These are phyloP conservation scores for Eurytoma californica DNA, from an alignment of 2,888 invertebrate genomes.

Conservation along the genomic window DNA sequence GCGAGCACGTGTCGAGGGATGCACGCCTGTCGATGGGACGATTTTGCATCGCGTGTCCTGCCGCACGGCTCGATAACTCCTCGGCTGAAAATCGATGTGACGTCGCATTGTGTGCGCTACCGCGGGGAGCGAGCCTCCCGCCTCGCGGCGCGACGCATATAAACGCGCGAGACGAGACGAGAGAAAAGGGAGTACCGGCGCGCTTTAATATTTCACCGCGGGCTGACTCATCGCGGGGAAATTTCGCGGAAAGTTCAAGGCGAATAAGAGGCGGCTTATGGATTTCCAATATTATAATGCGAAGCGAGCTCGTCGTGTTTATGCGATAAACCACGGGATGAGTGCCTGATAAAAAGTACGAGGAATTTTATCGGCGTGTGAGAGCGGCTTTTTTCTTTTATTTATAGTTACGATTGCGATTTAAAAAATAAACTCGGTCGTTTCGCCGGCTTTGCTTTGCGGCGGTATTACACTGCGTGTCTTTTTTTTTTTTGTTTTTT, in stretches of 20 bases:
- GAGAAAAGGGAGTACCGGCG: background rate
- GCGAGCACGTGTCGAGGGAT: slow-evolving; percentile 13
- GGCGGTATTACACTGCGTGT: too few relatives aligned
- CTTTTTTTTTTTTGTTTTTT: too few relatives aligned
- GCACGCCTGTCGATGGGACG: slow-evolving; percentile 40
- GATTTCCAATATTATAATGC: slow-evolving; percentile 16
- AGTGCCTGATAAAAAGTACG: background rate
- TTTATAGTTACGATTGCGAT: too few relatives aligned
- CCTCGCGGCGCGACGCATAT: background rate
- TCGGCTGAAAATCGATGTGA: slow-evolving; percentile 23
- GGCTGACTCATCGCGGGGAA: slow-evolving; percentile 24
- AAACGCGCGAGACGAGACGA: background rate
- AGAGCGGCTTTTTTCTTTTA: too few relatives aligned
- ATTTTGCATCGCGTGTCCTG: slow-evolving; percentile 48
- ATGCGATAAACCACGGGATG: background rate
- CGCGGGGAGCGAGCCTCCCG: background rate
- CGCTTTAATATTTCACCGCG: slow-evolving; percentile 36
- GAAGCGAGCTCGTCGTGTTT: background rate
- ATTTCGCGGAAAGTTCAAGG: background rate
- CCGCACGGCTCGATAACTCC: slow-evolving; percentile 5
- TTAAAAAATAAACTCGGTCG: too few relatives aligned
- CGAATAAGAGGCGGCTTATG: slow-evolving; percentile 6
- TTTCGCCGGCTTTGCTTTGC: too few relatives aligned
- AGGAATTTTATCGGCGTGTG: background rate
- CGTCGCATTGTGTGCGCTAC: too few relatives aligned